These are phyloP conservation scores for Andrena haemorrhoa DNA, from an alignment of 2,888 invertebrate species.

Conservation along the genomic window DNA sequence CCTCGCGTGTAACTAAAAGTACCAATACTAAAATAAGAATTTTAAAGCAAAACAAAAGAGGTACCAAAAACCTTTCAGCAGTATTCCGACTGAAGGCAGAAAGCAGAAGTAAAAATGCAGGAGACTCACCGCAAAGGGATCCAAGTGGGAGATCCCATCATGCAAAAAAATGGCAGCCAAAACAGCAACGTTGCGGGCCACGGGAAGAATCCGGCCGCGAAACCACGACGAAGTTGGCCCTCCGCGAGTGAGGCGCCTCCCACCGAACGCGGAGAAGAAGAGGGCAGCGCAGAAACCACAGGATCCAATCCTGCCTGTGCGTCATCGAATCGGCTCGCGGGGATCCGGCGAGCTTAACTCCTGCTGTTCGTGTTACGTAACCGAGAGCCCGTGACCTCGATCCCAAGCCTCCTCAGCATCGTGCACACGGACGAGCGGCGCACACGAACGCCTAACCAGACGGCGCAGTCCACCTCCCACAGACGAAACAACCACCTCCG, in stretches of 20 bases:
- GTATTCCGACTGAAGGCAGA: no score
- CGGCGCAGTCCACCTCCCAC: conserved; percentile 68
- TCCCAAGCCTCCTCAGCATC: conserved; percentile 69
- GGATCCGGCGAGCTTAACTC: conserved; percentile 44
- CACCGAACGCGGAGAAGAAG: conserved; percentile 3
- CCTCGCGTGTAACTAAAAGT: no score
- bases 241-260: neutral
- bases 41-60: no score
- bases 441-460: conserved; percentile 65
- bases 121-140: no score
- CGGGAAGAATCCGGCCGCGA: neutral
- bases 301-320: conserved; percentile 54
- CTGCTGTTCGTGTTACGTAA: conserved; percentile 74
- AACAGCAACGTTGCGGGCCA: neutral
- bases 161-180: neutral
- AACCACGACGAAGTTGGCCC: neutral
- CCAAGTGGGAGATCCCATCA: no score
- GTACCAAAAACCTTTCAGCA: no score
- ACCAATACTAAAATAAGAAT: no score
- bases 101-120: no score
- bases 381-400: conserved; percentile 78
- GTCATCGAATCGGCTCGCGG: conserved; percentile 47
- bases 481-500: conserved; percentile 71
- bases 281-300: conserved; percentile 30
- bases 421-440: conserved; percentile 40